Conservation (phyloP, 2,888 invertebrate species). For the Megamerina dolium region DNA sequence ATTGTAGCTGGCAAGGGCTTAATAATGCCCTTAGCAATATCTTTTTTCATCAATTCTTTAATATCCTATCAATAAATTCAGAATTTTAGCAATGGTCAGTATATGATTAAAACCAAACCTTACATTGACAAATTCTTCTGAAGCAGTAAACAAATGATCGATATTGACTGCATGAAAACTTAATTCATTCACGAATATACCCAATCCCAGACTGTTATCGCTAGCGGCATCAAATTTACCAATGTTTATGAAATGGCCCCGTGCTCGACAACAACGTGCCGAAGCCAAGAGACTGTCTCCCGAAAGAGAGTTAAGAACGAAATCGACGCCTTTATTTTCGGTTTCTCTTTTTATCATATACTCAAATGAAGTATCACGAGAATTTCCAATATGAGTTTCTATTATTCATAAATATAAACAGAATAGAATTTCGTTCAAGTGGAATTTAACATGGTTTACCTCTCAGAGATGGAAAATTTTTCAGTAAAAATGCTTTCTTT, state of each 20-base stretch:
- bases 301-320: slow-evolving; percentile 85
- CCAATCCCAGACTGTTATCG: slow-evolving; percentile 61
- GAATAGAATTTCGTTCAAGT: no score
- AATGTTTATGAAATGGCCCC: slow-evolving; percentile 75
- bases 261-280: slow-evolving; percentile 55
- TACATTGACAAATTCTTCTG: slow-evolving; percentile 46
- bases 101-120: no score
- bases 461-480: slow-evolving; percentile 53
- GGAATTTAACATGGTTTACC: no score
- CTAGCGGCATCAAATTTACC: slow-evolving; percentile 75
- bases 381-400: slow-evolving; percentile 72
- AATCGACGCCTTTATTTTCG: slow-evolving; percentile 80
- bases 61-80: slow-evolving; percentile 40
- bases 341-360: slow-evolving; percentile 74
- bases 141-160: slow-evolving; percentile 59
- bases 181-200: slow-evolving; percentile 63
- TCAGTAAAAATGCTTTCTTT: slow-evolving; percentile 59
- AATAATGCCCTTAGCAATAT: slow-evolving; percentile 62
- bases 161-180: slow-evolving; percentile 74
- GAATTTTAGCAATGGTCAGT: no score
- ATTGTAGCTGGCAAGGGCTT: slow-evolving; percentile 62
- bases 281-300: slow-evolving; percentile 82
- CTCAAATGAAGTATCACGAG: slow-evolving; percentile 82
- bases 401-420: slow-evolving; percentile 7
- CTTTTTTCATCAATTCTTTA: slow-evolving; percentile 56